Evolutionary conservation across 2,113 vertebrate genomes (phyloP).

Genomic region (Sciurus niger): DNA sequence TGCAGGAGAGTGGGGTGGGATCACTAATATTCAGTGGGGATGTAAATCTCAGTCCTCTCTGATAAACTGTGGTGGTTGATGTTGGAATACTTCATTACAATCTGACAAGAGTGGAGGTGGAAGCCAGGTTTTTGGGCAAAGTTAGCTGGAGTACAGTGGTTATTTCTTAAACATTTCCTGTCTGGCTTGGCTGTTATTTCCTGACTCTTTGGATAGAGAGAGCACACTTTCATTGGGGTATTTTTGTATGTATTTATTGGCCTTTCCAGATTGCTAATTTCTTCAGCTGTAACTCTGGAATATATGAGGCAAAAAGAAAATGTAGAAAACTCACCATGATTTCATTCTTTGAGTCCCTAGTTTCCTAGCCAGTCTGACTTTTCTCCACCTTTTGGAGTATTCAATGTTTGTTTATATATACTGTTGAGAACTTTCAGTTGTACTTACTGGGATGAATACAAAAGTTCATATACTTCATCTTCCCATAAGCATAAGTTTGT

Average conservation of each 20-base stretch:
- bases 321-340: neutral
- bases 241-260: neutral
- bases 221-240: too few species aligned
- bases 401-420: neutral
- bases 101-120: neutral
- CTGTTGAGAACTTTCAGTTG: neutral
- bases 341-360: neutral
- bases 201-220: neutral
- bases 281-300: neutral
- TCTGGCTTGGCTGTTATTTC: neutral
- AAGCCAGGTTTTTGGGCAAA: neutral
- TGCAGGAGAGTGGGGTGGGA: neutral
- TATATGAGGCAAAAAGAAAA: neutral
- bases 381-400: neutral
- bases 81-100: neutral
- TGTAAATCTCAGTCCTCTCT: neutral
- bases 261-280: neutral
- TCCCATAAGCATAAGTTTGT: neutral
- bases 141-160: neutral
- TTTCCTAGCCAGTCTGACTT: neutral
- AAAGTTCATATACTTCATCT: neutral
- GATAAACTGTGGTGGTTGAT: neutral
- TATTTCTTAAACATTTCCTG: neutral
- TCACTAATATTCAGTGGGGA: neutral
- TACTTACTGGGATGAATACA: neutral